Evolutionary conservation across 2,797 vertebrate genomes (phyloP).

Genomic region (Sitta carolinensis): DNA sequence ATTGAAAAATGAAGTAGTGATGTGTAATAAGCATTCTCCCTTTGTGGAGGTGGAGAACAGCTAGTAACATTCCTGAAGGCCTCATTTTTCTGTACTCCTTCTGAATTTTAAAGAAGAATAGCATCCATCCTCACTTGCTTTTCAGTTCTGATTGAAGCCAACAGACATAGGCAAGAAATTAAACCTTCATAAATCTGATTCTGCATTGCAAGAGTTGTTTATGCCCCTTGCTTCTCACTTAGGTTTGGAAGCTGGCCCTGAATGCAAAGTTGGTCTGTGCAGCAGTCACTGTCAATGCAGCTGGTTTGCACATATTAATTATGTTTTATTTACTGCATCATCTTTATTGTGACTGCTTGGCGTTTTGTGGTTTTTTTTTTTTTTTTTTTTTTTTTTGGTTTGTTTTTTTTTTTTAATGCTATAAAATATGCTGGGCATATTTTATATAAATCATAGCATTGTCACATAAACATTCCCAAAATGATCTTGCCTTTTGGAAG

Average conservation of each 20-base stretch:
- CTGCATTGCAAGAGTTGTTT: background rate
- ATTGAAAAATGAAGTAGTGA: constrained; percentile 2
- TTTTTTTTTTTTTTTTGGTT: background rate
- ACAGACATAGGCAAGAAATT: background rate
- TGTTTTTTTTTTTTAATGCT: background rate
- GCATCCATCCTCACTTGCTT: background rate
- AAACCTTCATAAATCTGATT: background rate
- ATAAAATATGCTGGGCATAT: background rate
- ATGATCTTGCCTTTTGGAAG: background rate
- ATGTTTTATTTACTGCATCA: background rate
- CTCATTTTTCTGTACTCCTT: background rate
- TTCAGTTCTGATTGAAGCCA: constrained; percentile 22
- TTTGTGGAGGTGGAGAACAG: constrained; percentile 47
- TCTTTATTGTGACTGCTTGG: background rate
- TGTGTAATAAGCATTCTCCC: background rate
- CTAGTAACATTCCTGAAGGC: background rate
- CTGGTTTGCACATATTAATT: background rate
- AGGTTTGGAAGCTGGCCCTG: background rate
- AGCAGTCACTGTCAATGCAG: background rate
- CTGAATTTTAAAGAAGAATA: constrained; percentile 22
- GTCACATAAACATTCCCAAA: background rate
- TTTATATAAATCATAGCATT: background rate
- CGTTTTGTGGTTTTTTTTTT: rapidly evolving
- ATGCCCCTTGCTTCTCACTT: background rate
- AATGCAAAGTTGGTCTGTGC: background rate